phyloP scores from a whole-genome alignment of 2,888 invertebrate species.

The Agrenia bidenticulata region DNA sequence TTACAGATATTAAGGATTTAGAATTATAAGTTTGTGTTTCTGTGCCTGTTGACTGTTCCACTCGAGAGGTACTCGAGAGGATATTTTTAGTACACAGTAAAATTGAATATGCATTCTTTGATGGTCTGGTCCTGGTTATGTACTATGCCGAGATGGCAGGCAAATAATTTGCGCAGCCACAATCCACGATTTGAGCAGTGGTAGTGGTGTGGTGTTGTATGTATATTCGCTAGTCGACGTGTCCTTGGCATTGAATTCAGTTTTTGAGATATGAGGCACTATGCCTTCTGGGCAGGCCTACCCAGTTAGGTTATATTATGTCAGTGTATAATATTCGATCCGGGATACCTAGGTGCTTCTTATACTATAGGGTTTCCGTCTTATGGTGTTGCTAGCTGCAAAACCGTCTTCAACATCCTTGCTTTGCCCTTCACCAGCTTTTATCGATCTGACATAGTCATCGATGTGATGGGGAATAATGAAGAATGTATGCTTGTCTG shows the following conservation, averaged over 20 bases:
- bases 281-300: not conserved
- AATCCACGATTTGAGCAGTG: not conserved
- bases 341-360: too few relatives aligned
- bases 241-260: slow-evolving; percentile 40
- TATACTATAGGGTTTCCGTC: slow-evolving; percentile 10
- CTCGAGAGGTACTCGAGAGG: too few relatives aligned
- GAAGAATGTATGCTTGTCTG: too few relatives aligned
- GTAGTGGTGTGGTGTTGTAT: too few relatives aligned
- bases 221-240: slow-evolving; percentile 4
- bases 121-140: slow-evolving; percentile 4
- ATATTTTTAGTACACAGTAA: too few relatives aligned
- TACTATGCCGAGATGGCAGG: not conserved
- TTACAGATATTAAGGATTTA: too few relatives aligned
- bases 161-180: not conserved
- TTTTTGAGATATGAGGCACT: not conserved
- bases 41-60: too few relatives aligned
- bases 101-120: not conserved
- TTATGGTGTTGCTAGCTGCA: slow-evolving; percentile 31
- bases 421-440: slow-evolving; percentile 33
- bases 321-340: too few relatives aligned
- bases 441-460: slow-evolving; percentile 36
- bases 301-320: too few relatives aligned
- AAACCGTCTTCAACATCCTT: slow-evolving; percentile 37
- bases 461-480: too few relatives aligned
- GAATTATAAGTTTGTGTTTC: too few relatives aligned